These are phyloP conservation scores for Ophthalmolycus amberensis DNA, from an alignment of 2,113 vertebrate genomes.

Conservation along the genomic window DNA sequence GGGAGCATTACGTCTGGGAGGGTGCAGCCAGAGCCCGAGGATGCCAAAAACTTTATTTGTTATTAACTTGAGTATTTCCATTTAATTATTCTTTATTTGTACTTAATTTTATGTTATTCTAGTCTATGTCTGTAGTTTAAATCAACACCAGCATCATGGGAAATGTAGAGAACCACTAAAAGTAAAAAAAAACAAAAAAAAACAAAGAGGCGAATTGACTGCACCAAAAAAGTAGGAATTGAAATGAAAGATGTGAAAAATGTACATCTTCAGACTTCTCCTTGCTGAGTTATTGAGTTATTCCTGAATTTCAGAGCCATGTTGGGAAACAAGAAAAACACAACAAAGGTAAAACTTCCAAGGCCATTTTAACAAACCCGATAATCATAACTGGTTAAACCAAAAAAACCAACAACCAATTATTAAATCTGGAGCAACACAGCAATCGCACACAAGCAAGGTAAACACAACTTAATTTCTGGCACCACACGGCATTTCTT, in stretches of 20 bases:
- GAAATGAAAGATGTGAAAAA: neutral
- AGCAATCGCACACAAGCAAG: neutral
- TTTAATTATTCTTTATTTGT: neutral
- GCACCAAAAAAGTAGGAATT: neutral
- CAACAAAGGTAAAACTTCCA: neutral
- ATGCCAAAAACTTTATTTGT: slow-evolving; percentile 7
- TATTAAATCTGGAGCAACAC: neutral
- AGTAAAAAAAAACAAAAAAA: neutral
- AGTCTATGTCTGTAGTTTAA: neutral
- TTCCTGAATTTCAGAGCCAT: neutral
- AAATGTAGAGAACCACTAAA: neutral
- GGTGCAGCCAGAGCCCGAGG: slow-evolving; percentile 9
- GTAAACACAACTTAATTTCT: neutral
- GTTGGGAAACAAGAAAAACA: neutral
- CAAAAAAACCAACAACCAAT: no score
- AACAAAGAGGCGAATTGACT: neutral
- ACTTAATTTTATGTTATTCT: neutral
- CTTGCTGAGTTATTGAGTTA: neutral
- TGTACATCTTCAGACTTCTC: neutral
- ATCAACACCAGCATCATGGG: neutral
- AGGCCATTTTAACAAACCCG: neutral
- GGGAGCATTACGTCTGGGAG: slow-evolving; percentile 49
- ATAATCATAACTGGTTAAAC: neutral
- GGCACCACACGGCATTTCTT: no score
- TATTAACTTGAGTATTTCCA: no score